These are phyloP conservation scores for Dolichomitus sp. DNA, from an alignment of 2,888 invertebrate species.

Conservation along the genomic window DNA sequence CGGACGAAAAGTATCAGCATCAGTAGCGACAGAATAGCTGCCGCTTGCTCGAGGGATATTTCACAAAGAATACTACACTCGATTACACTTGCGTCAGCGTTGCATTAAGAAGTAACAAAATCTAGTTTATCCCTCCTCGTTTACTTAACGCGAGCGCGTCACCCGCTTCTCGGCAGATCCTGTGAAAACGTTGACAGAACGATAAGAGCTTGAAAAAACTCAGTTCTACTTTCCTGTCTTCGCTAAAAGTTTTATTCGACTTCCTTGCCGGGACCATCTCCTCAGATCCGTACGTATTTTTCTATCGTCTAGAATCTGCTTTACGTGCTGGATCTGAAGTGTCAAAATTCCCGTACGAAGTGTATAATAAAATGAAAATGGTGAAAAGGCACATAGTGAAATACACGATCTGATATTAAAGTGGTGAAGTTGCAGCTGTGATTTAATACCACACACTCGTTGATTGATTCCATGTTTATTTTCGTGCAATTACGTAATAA, in stretches of 20 bases:
- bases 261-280: not conserved
- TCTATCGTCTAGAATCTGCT: not conserved
- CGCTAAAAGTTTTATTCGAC: constrained; percentile 14
- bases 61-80: constrained; percentile 30
- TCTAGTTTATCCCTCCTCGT: constrained; percentile 38
- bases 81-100: constrained; percentile 61
- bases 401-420: not conserved
- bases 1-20: constrained; percentile 10
- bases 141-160: constrained; percentile 1
- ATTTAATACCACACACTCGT: not conserved
- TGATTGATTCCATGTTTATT: not conserved
- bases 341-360: not conserved
- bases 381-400: not conserved
- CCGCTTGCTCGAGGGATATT: constrained; percentile 1
- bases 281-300: no score
- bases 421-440: not conserved
- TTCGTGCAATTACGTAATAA: not conserved
- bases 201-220: constrained; percentile 42
- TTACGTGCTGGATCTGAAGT: not conserved
- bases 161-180: not conserved
- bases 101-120: constrained; percentile 45
- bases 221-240: not conserved
- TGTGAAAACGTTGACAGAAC: constrained; percentile 36
- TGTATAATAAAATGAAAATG: not conserved
- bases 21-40: not conserved